A percentile compares a stretch with the other conserved stretches of the same genome.
phyloP scores from a whole-genome alignment of 2,113 vertebrate genomes.

The Cyrtonyx montezumae region DNA sequence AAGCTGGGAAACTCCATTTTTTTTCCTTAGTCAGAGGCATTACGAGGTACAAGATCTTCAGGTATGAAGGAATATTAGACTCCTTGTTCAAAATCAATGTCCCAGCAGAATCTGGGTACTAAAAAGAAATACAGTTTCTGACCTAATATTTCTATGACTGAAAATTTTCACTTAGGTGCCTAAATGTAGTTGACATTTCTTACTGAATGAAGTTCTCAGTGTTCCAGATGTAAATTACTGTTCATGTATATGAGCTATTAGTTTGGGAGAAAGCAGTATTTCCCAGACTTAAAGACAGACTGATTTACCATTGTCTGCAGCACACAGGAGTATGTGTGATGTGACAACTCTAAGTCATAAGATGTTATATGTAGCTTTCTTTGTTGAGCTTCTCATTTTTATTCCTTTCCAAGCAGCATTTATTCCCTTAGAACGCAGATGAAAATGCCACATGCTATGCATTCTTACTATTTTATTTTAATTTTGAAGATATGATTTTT shows the following conservation, averaged over 20 bases:
- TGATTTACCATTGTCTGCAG: background rate
- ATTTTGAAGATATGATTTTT: background rate
- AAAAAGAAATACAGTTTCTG: background rate
- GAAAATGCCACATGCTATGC: background rate
- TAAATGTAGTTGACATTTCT: background rate
- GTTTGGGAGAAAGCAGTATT: background rate
- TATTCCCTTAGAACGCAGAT: background rate
- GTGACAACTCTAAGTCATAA: background rate
- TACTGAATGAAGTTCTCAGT: background rate
- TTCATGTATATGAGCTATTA: background rate
- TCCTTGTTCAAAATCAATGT: background rate
- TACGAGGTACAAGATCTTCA: background rate
- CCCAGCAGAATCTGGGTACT: background rate
- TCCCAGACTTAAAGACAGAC: background rate
- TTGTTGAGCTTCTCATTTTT: background rate
- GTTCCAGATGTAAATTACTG: background rate
- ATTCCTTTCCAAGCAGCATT: background rate
- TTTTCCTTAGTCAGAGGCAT: background rate
- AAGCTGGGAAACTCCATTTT: background rate
- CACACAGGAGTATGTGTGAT: background rate
- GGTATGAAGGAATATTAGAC: background rate
- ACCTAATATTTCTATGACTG: background rate
- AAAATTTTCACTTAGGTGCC: background rate
- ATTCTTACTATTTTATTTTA: background rate
- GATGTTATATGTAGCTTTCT: background rate